Evolutionary conservation across 2,888 invertebrate species (phyloP).

Genomic region (Aelia acuminata): DNA sequence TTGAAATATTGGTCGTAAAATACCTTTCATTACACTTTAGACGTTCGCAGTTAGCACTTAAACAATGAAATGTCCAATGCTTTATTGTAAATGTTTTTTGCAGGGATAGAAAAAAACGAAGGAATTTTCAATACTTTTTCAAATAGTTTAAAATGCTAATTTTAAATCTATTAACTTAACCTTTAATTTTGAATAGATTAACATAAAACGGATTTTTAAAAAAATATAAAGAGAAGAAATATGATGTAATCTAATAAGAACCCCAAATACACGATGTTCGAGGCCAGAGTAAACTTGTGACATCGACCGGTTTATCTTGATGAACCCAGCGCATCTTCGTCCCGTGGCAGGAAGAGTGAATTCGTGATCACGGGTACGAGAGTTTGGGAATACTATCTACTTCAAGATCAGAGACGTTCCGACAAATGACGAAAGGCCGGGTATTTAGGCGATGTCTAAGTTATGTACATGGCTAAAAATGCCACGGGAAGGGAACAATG

Average conservation of each 20-base stretch:
- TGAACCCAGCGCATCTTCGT: slow-evolving; percentile 44
- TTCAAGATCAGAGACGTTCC: slow-evolving; percentile 26
- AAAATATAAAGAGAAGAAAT: background rate
- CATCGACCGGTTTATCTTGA: slow-evolving; percentile 23
- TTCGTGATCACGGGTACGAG: slow-evolving; percentile 33
- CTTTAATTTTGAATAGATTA: background rate
- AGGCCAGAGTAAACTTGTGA: background rate
- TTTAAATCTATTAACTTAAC: no score
- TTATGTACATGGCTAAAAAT: slow-evolving; percentile 40
- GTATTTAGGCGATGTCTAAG: slow-evolving; percentile 2
- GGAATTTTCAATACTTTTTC: background rate
- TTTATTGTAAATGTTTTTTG: background rate
- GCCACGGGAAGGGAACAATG: slow-evolving; percentile 33
- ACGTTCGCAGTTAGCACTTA: background rate
- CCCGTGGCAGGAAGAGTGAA: background rate
- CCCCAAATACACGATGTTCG: background rate
- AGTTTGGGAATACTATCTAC: slow-evolving; percentile 9
- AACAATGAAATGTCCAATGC: background rate
- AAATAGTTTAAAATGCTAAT: no score
- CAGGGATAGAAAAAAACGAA: no score
- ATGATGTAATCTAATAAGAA: background rate
- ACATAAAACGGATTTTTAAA: background rate
- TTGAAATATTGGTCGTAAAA: slow-evolving; percentile 21
- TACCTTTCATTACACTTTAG: background rate
- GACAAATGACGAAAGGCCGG: slow-evolving; percentile 17